A percentile compares a stretch with the other conserved stretches of the same genome.
phyloP scores from a whole-genome alignment of 2,888 invertebrate genomes.

The Drosophila gaucha region DNA sequence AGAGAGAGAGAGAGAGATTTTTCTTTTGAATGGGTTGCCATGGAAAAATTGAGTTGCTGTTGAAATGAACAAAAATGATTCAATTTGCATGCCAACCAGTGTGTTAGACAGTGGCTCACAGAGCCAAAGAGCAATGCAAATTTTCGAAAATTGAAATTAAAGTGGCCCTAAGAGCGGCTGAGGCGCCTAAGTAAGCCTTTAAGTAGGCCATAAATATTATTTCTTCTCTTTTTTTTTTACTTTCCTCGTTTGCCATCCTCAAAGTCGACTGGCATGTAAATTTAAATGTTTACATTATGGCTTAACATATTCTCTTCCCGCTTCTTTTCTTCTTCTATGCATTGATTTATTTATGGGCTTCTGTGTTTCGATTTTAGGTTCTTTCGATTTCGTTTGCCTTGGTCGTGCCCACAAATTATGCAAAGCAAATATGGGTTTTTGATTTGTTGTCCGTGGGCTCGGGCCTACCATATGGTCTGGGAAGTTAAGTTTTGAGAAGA shows the following conservation, averaged over 20 bases:
- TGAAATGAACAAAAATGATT: conserved; percentile 61
- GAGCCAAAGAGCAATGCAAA: conserved; percentile 47
- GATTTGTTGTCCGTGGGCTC: conserved; percentile 28
- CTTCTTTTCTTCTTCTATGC: conserved; percentile 12
- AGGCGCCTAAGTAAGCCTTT: conserved; percentile 52
- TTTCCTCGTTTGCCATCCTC: background rate
- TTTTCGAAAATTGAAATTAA: conserved; percentile 62
- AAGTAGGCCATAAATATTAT: conserved; percentile 61
- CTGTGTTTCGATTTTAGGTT: conserved; percentile 14
- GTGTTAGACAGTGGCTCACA: conserved; percentile 31
- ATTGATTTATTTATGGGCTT: conserved; percentile 61
- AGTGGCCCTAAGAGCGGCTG: conserved; percentile 54
- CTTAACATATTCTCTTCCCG: conserved; percentile 42
- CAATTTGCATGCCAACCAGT: conserved; percentile 68
- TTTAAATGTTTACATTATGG: conserved; percentile 55
- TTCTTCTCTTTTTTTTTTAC: background rate
- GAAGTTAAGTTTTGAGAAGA: conserved; percentile 10
- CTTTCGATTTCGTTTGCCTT: conserved; percentile 9
- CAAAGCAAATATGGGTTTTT: conserved; percentile 49
- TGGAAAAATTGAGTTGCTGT: conserved; percentile 44
- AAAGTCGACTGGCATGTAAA: conserved; percentile 43
- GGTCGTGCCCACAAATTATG: conserved; percentile 52
- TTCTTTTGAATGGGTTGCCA: conserved; percentile 31
- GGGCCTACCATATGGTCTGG: background rate
- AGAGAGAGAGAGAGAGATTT: background rate